A percentile compares a stretch with the other conserved stretches of the same genome.
These are phyloP conservation scores for Phalanger gymnotis DNA, from an alignment of 2,797 vertebrate genomes.

Conservation along the genomic window DNA sequence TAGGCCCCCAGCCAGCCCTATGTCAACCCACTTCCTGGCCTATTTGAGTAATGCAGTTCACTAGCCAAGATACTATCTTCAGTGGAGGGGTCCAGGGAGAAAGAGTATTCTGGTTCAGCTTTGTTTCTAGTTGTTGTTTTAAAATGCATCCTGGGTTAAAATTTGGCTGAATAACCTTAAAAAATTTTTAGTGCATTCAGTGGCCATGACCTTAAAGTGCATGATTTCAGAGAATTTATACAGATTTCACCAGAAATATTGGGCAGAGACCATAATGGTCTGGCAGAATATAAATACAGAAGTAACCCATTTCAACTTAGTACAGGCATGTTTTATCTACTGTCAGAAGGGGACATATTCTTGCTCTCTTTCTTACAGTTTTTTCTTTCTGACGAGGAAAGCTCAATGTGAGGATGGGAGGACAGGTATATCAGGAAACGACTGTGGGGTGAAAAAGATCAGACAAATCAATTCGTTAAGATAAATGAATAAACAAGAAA, in stretches of 20 bases:
- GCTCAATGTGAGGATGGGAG: neutral
- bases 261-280: neutral
- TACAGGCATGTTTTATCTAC: neutral
- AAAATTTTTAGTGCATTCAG: conserved; percentile 47
- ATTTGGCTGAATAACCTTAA: conserved; percentile 37
- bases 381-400: neutral
- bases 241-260: conserved; percentile 60
- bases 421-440: neutral
- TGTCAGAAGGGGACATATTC: neutral
- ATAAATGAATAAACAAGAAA: neutral
- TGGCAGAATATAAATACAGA: neutral
- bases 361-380: neutral
- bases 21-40: conserved; percentile 22
- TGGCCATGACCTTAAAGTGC: conserved; percentile 42
- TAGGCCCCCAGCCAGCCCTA: conserved; percentile 23
- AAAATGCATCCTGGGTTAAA: neutral
- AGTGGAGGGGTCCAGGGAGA: neutral
- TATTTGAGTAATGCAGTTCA: neutral
- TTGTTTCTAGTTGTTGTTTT: neutral
- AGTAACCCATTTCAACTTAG: conserved; percentile 55
- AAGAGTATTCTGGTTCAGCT: neutral
- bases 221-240: conserved; percentile 50
- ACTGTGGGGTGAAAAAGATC: neutral
- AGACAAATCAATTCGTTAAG: neutral
- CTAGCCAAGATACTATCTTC: neutral